phyloP scores from a whole-genome alignment of 2,797 vertebrate genomes.

The Sebastes hubbsi region DNA sequence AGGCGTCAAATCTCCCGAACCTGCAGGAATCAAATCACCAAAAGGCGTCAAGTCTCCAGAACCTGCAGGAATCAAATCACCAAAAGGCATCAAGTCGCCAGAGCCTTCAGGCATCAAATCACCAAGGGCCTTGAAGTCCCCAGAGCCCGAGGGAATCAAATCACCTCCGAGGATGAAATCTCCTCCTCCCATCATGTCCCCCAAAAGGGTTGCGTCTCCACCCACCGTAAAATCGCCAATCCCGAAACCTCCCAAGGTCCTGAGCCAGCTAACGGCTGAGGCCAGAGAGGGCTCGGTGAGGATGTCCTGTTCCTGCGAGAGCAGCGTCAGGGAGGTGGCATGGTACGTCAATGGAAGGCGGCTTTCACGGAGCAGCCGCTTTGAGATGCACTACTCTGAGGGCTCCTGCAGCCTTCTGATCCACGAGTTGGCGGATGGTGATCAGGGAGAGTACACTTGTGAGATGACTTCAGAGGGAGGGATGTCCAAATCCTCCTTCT shows the following conservation, averaged over 20 bases:
- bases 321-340: conserved; percentile 87
- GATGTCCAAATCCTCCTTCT: conserved; percentile 91
- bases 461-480: conserved; percentile 93
- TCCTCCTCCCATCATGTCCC: conserved; percentile 76
- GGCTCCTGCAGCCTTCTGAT: conserved; percentile 93
- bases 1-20: conserved; percentile 81
- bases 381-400: conserved; percentile 90
- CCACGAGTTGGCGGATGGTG: conserved; percentile 87
- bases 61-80: conserved; percentile 82
- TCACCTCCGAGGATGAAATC: conserved; percentile 82
- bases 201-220: conserved; percentile 91
- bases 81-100: conserved; percentile 74
- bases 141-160: conserved; percentile 83
- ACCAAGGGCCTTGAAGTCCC: conserved; percentile 86
- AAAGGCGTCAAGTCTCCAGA: conserved; percentile 77
- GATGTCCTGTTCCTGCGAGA: conserved; percentile 91
- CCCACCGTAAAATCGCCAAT: conserved; percentile 78
- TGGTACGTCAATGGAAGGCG: conserved; percentile 94
- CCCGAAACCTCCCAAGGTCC: conserved; percentile 80
- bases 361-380: conserved; percentile 89
- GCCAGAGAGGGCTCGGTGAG: conserved; percentile 87
- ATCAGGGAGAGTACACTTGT: conserved; percentile 95
- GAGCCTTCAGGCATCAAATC: conserved; percentile 76
- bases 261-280: conserved; percentile 87
- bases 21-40: conserved; percentile 69